phyloP scores from a whole-genome alignment of 2,797 vertebrate species.

The Pseudochirops cupreus region DNA sequence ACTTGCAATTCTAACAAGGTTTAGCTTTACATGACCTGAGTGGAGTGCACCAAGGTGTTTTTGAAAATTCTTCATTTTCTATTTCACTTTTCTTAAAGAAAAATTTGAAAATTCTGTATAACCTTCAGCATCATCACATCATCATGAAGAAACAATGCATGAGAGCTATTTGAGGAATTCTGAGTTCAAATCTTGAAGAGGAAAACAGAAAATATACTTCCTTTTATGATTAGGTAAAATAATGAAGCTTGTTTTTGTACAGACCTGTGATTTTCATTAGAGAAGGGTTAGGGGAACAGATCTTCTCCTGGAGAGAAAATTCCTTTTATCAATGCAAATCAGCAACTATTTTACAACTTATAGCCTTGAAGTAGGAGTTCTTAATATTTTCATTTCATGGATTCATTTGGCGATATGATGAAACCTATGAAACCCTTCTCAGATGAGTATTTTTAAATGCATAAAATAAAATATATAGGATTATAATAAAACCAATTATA shows the following conservation, averaged over 20 bases:
- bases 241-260: neutral
- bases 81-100: neutral
- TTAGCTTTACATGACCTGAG: neutral
- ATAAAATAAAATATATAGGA: neutral
- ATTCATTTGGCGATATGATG: neutral
- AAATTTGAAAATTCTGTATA: neutral
- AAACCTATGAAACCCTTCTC: neutral
- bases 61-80: neutral
- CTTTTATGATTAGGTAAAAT: neutral
- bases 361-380: neutral
- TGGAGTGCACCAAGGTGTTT: neutral
- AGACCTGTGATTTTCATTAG: neutral
- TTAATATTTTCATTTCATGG: neutral
- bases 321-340: neutral
- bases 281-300: neutral
- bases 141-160: neutral
- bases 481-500: neutral
- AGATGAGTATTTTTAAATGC: neutral
- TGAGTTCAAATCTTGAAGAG: neutral
- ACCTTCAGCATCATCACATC: neutral
- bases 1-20: neutral
- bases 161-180: neutral
- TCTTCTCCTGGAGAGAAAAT: neutral
- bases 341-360: neutral
- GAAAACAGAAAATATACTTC: neutral